Evolutionary conservation across 2,888 invertebrate species (phyloP), one percentile per base, ranked within the genome.

Genomic region (Pocota personata): DNA sequence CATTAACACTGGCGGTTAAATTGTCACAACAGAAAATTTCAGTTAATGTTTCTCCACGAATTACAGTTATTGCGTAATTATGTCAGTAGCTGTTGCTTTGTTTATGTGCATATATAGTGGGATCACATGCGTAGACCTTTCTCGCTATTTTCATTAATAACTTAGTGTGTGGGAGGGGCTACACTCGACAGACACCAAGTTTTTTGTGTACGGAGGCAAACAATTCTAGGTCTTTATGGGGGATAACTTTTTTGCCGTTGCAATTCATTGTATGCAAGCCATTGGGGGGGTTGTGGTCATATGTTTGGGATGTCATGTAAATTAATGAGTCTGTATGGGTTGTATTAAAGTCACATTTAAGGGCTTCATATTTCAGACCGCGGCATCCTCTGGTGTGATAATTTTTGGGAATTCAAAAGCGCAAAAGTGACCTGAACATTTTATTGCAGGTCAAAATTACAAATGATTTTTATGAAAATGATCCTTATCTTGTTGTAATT

Each of bases 21-120:
- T 72, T 71, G 71, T 79, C 64, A 71, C 57, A 58, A 72, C 66
- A 72, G 64, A 58, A 79, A 72, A 66, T 79, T 79, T 79, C 72
- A 79, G 73, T 79, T 79, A 79, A 72, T 72, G 79, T 64, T 66
- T 58, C 50, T 72, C 66, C 66, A 79, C 79, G 78, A 71, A 78
- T 55, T 78, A 71, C 77, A 69, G 77, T 46, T 78, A 78, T 40
- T 60, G 32, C 32, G 46, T 55, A 78, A 58, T 78, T 72, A 21
- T 37, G 43, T 16, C 40, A 43, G 73, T 62, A 55, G 52, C 58
- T 71, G 58, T 58, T 46, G 72, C 30, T 64, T 64, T 52, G 27
- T 64, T 40, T 64, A 46, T 48, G 37, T 30, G 40, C 43, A 24
- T 27, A 24, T 48, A 21, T 43, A 7, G 24, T 12, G 5, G 0